These are phyloP conservation scores for Dipodomys merriami DNA, from an alignment of 2,113 vertebrate genomes.

Conservation along the genomic window DNA sequence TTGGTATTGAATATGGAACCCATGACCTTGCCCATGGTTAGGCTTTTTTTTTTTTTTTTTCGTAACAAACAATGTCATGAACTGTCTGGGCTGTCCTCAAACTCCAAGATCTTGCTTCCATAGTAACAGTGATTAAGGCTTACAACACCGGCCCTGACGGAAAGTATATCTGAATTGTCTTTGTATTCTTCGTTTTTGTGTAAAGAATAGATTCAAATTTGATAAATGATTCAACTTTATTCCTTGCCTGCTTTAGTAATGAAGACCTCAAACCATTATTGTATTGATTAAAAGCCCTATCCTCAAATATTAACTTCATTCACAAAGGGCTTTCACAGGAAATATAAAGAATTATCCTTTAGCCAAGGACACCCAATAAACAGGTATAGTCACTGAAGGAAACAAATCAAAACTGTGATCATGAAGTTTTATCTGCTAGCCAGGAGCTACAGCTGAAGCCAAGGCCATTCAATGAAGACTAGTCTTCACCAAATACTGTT, in stretches of 20 bases:
- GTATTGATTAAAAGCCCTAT: constrained; percentile 24
- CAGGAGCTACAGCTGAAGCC: too few species aligned
- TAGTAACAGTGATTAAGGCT: neutral
- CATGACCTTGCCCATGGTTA: too few species aligned
- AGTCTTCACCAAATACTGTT: too few species aligned
- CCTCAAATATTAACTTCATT: constrained; percentile 12
- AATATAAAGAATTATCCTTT: neutral
- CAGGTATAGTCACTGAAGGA: constrained; percentile 32
- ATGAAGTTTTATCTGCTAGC: constrained; percentile 11
- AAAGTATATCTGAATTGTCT: neutral
- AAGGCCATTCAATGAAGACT: too few species aligned
- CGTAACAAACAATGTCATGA: too few species aligned
- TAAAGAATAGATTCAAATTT: neutral
- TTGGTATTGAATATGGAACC: too few species aligned
- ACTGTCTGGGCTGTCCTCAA: too few species aligned
- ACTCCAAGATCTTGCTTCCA: too few species aligned
- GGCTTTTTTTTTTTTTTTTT: too few species aligned
- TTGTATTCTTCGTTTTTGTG: constrained; percentile 49
- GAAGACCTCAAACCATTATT: constrained; percentile 3
- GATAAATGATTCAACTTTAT: constrained; percentile 14
- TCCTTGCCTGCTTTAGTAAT: constrained; percentile 34
- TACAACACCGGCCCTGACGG: too few species aligned
- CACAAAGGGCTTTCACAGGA: constrained; percentile 1
- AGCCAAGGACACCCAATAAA: constrained; percentile 22
- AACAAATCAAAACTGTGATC: neutral